Evolutionary conservation across 2,113 vertebrate genomes (phyloP).

Genomic region (Calcarius ornatus): DNA sequence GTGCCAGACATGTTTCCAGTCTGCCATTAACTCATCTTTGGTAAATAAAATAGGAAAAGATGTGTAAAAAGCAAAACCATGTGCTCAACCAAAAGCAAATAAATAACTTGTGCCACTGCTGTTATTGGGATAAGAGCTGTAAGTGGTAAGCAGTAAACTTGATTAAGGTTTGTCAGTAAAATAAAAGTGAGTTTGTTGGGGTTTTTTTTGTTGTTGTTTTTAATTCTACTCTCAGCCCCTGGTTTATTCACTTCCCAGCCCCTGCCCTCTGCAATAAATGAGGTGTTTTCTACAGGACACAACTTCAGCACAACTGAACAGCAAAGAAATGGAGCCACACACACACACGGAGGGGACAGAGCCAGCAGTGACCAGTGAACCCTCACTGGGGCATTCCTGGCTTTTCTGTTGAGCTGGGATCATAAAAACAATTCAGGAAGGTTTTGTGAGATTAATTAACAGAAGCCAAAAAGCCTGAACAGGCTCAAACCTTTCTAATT

Average conservation of each 20-base stretch:
- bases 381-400: not conserved
- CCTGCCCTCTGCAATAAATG: not conserved
- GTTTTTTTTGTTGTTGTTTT: not conserved
- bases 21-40: not conserved
- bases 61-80: not conserved
- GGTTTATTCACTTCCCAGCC: not conserved
- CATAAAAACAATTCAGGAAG: not conserved
- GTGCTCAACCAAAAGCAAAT: not conserved
- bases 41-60: not conserved
- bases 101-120: not conserved
- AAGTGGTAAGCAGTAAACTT: not conserved
- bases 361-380: not conserved
- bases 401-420: not conserved
- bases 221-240: not conserved
- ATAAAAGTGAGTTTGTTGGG: not conserved
- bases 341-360: fast-evolving
- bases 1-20: not conserved
- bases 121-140: not conserved
- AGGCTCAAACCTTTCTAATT: slow-evolving; percentile 19
- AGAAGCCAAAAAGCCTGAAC: not conserved
- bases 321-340: not conserved
- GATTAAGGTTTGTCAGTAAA: not conserved
- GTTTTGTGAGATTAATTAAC: not conserved
- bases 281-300: not conserved
- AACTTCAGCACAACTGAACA: not conserved